Evolutionary conservation across 1,140 invertebrate species (phyloP).

Genomic region (Globodera ellingtonae): DNA sequence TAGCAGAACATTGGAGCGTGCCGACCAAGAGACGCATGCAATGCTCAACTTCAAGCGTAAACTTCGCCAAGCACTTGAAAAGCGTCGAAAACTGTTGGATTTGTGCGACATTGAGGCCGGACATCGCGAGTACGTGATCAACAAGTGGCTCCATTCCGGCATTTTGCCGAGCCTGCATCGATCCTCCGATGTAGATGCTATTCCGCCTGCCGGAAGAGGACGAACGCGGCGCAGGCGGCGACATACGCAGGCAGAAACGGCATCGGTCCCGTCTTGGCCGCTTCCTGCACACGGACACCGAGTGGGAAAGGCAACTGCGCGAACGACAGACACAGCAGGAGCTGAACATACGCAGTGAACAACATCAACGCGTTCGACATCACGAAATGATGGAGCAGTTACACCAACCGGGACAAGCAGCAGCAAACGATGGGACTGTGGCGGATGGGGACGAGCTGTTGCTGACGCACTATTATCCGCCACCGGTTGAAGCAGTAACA

Average conservation of each 20-base stretch:
- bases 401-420: neutral
- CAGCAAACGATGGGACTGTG: neutral
- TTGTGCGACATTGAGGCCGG: conserved; percentile 60
- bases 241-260: neutral
- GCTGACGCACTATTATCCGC: too few species aligned
- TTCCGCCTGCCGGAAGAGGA: conserved; percentile 6
- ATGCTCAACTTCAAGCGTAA: conserved; percentile 59
- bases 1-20: neutral
- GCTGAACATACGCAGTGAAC: conserved; percentile 49
- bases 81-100: conserved; percentile 46
- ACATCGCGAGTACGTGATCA: conserved; percentile 58
- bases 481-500: too few species aligned
- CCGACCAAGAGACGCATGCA: neutral
- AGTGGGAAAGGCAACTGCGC: conserved; percentile 2
- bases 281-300: neutral
- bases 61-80: conserved; percentile 50
- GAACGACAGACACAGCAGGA: conserved; percentile 52
- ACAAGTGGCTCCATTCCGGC: conserved; percentile 57
- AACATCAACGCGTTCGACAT: conserved; percentile 39
- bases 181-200: conserved; percentile 35
- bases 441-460: too few species aligned
- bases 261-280: conserved; percentile 2
- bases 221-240: neutral
- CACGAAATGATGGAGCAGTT: conserved; percentile 12
- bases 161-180: conserved; percentile 46